Evolutionary conservation across 35 echinoderm and acorn worm species (phyloP), one percentile per base, ranked within the genome.

Genomic region (Diadema setosum): DNA sequence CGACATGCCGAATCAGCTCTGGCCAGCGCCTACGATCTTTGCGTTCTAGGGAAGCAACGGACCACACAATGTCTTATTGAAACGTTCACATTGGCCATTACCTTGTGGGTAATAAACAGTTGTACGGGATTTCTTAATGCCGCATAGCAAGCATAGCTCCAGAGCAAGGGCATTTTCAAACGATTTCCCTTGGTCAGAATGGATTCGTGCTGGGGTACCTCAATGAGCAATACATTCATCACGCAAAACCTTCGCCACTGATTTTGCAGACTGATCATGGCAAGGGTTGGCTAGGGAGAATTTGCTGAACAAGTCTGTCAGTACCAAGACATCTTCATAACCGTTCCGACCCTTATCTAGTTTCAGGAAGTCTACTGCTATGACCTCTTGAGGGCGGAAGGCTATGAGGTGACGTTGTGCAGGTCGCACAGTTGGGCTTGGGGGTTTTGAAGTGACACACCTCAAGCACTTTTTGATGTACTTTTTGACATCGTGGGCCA

Each of bases 261-360:
- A n/a, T n/a, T n/a, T n/a, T 45, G 89, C 89, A 20, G 81, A 83
- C 31, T 91, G 82, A 35, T 85, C 44, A 29, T 43, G 34, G 34
- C 89, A 91, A 18, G 81, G 89, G n/a, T 84, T 26, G 17, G 89
- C 89, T 18, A 49, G 52, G 0, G 89, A 30, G 70, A 59, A 91
- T 58, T 91, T 85, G 2, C 75, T 91, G 45, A 91, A 91, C 0
- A 78, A 45, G 39, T 91, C 89, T 0, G 89, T 91, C 5, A 91
- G 7, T 1, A 91, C 89, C 1, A 91, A 20, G 4, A 91, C 89
- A 74, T 91, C 89, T 55, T 91, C 82, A 60, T 44, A 42, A 3
- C 84, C 58, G 45, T 26, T 39, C 27, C 45, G 63, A 3, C 57
- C 86, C 27, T 16, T 44, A 27, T 93, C 91, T 11, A 88, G 39